Evolutionary conservation across 64 coral and sea anemone genomes (phyloP), one percentile per base, ranked within the genome.

Genomic region (Catalaphyllia jardinei): DNA sequence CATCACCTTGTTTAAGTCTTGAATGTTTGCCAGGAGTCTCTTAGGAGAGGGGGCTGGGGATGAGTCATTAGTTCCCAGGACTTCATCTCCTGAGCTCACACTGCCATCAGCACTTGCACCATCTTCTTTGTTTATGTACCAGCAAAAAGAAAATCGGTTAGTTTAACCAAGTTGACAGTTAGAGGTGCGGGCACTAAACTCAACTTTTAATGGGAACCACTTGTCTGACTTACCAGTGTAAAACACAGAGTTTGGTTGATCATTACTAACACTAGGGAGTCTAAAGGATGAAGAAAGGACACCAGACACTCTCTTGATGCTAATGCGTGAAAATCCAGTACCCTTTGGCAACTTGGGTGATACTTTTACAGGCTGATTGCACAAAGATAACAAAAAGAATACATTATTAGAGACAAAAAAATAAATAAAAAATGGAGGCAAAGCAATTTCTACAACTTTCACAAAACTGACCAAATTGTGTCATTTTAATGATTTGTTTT

Each of bases 221-320:
- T 20, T 17, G 15, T 12, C 31, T 19, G 30, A 27, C 25, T 13
- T 74, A 96, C 94, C 91, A 62, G 94, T 90, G 62, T 96, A 96
- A 55, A 93, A 93, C 9, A 96, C 83, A 72, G 88, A 33, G 33
- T 87, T 93, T 54, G 91, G 82, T 60, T 96, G 87, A 65, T 79
- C 80, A 29, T 46, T 30, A 35, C 16, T 4, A 18, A 67, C 38
- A 31, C 73, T 76, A 75, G 90, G 71, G 12, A 74, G 17, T 22
- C 35, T 74, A 18, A 89, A 77, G 8, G 73, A 92, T 29, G 94
- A 87, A 33, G 87, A 78, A 33, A 96, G 38, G 30, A 84, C 91
- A 12, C 91, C 94, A 2, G 94, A 96, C 31, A 93, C 78, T 74
- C 94, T 79, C 78, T 87, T 96, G 59, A 96, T 90, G 59, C 94